These are phyloP conservation scores for Muschampia plurimacula DNA, from an alignment of 2,888 invertebrate genomes.

Conservation along the genomic window DNA sequence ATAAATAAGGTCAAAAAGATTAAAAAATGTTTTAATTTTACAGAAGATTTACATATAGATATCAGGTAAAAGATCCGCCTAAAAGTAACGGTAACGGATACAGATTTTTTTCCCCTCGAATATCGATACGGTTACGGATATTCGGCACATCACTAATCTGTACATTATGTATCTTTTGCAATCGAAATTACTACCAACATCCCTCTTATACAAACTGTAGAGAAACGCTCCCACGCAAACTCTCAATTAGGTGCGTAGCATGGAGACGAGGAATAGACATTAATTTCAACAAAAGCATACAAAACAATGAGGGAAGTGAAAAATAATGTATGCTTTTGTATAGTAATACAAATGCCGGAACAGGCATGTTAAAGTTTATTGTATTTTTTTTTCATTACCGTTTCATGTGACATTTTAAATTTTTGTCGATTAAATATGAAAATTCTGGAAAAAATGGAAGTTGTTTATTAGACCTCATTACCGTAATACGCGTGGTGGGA, in stretches of 20 bases:
- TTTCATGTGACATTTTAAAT: not conserved
- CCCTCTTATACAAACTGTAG: not conserved
- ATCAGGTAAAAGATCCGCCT: no score
- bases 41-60: no score
- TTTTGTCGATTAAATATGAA: not conserved
- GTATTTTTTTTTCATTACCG: not conserved
- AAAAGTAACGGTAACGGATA: no score
- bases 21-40: no score
- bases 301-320: slow-evolving; percentile 5
- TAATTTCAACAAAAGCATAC: not conserved
- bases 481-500: no score
- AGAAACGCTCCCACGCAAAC: not conserved
- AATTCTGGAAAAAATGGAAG: not conserved
- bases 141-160: no score
- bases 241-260: not conserved
- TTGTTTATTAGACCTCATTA: no score
- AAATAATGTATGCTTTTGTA: not conserved
- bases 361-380: not conserved
- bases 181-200: not conserved
- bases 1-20: no score
- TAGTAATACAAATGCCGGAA: not conserved
- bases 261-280: not conserved
- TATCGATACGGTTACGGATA: no score
- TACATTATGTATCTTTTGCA: not conserved
- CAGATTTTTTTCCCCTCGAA: no score